Evolutionary conservation across 1,140 invertebrate species (phyloP).

Genomic region (Anastrepha obliqua): DNA sequence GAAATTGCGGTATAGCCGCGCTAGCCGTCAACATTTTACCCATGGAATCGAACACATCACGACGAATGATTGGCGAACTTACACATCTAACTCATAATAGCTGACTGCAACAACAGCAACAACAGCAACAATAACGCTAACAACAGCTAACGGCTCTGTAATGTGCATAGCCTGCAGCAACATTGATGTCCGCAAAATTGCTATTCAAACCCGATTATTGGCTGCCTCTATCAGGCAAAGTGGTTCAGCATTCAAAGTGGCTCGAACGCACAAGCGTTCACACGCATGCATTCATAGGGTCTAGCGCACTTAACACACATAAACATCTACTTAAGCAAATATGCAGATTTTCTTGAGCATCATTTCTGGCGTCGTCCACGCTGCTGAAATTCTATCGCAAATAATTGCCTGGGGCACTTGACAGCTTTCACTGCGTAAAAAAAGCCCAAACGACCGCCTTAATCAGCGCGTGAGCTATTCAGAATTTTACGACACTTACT

Average conservation of each 20-base stretch:
- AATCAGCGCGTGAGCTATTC: conserved; percentile 15
- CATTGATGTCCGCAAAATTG: neutral
- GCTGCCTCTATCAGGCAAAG: neutral
- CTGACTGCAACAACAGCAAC: neutral
- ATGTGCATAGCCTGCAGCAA: neutral
- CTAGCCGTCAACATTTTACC: neutral
- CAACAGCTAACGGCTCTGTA: too few relatives aligned
- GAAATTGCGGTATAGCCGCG: too few relatives aligned
- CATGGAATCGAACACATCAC: neutral
- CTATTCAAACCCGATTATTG: neutral
- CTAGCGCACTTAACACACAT: conserved; percentile 14
- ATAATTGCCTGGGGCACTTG: neutral
- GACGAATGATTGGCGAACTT: neutral
- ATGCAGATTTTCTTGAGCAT: neutral
- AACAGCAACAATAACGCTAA: neutral
- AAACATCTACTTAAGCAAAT: neutral
- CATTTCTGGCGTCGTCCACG: neutral
- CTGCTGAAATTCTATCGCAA: conserved; percentile 9
- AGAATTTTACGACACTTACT: conserved; percentile 37
- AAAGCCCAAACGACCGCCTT: neutral
- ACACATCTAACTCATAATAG: neutral
- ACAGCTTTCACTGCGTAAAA: neutral
- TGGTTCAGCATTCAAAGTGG: neutral
- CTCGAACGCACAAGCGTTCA: neutral
- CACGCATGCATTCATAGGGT: neutral